Percentiles rank a stretch among this genome's conserved stretches.
phyloP scores from a whole-genome alignment of 2,888 invertebrate genomes.

The Cheilosia vulpina region DNA sequence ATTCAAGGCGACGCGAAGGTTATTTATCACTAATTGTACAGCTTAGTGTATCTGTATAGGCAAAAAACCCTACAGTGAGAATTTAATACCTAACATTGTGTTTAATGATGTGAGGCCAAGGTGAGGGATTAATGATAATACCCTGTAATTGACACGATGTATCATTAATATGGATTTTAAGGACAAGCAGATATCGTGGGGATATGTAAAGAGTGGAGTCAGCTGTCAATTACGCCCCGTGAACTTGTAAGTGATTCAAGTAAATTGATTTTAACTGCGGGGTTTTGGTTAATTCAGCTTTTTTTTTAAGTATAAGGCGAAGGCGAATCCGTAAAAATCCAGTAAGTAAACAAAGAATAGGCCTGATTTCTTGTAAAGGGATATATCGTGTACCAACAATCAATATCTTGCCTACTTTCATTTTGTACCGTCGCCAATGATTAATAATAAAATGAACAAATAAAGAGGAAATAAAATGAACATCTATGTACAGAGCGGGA shows the following conservation, averaged over 20 bases:
- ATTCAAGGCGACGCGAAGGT: conserved; percentile 35
- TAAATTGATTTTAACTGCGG: too few species aligned
- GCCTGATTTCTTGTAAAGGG: too few species aligned
- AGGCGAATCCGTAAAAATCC: too few species aligned
- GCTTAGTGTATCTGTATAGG: conserved; percentile 51
- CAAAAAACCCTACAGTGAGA: conserved; percentile 39
- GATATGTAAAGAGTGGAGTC: not conserved
- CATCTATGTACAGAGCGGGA: too few species aligned
- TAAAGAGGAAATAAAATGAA: too few species aligned
- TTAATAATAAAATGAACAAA: too few species aligned
- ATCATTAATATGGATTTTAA: conserved; percentile 69
- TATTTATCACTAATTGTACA: conserved; percentile 65
- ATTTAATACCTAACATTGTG: conserved; percentile 70
- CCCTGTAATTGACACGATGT: conserved; percentile 67
- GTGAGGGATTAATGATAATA: conserved; percentile 69
- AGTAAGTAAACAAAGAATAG: too few species aligned
- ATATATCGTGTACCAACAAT: too few species aligned
- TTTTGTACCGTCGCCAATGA: too few species aligned
- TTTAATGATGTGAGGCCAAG: conserved; percentile 72
- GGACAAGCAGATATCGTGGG: conserved; percentile 21
- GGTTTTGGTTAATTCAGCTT: too few species aligned
- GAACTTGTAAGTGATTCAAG: not conserved
- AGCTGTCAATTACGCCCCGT: conserved; percentile 18
- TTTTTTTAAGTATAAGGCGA: too few species aligned
- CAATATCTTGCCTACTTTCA: too few species aligned